Base-by-base conservation (phyloP, 1,140 invertebrate species). In the Bursaphelenchus mucronatus region DNA sequence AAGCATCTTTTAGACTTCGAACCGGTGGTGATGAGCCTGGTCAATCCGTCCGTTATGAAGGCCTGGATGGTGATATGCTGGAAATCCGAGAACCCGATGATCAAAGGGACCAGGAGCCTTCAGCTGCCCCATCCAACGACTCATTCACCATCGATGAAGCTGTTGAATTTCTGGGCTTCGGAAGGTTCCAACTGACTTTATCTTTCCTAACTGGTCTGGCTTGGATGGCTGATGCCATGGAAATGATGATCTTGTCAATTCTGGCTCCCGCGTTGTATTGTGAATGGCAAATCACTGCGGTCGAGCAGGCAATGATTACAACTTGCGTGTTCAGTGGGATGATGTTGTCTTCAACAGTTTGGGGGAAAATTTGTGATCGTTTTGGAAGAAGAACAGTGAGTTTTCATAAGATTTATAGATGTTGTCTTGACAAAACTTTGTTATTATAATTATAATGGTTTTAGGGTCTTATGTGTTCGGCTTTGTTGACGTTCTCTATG, bases 211-310 rank as follows among this genome's bases (percentile, higher is more conserved):
- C 83, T 46, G 84, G 84, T 49, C 71, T 85, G 65, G 83, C 84
- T 43, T 84, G 83, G 83, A 74, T 70, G 70, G 68, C 92, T 40
- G 93, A 97, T 82, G 92, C 91, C 47, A 95, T 96, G 92, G 93
- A 96, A 85, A 95, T 96, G 89, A 95, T 93, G 80, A 93, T 96
- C 77, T 83, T 97, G 8, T 91, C 90, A 72, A 94, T 96, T 70
- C 82, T 96, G 13, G 91, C 90, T 52, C 92, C 92, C 52, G 90
- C 92, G 0, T 82, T 96, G 17, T 90, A 92, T 80, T 96, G 92
- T 83, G 89, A 91, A 82, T 96, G 92, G 92, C 87, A 89, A 76
- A 89, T 96, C 69, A 87, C 88, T 68, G 87, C 89, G 83, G 91
- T 81, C 0, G 68, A 78, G 17, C 74, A 89, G 82, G 88, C 88